Base-by-base conservation (phyloP, 2,797 vertebrate genomes). In the Semaprochilodus insignis region DNA sequence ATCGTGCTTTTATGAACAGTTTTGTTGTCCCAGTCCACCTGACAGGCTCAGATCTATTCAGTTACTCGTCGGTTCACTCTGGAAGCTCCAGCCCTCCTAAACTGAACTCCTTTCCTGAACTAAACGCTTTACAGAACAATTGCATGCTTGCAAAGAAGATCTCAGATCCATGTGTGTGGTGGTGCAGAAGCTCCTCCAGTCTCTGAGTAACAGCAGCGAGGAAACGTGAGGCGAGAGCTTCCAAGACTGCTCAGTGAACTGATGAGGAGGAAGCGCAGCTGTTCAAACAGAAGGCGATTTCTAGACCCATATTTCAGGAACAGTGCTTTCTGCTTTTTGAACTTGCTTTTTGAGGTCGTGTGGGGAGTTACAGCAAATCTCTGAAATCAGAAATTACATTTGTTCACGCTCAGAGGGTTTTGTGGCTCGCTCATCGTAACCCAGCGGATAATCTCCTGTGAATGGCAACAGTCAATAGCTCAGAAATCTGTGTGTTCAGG, bases 211-310 rank as follows among this genome's bases (percentile, higher is more conserved):
- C 11, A 11, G 31, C 31, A 31, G 31, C 31, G 44, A 70, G 44
- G 6, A 71, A 25, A 51, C 40, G 10, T 67, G 65, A 19, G 27
- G 27, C 19, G 16, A 65, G 34, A 19, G 17, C 21, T 44, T 69
- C 34, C 10, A n/a, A n/a, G 44, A 69, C 2, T 16, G n/a, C 40
- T 51, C 34, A 17, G 40, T n/a, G 13, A 52, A 71, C 2, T 17
- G 4, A 4, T 21, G 4, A 16, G 25, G 14, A 71, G 36, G 44
- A 31, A 19, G 25, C 70, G 52, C 70, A 27, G 14, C 70, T 52
- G 23, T 15, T 70, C 40, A 23, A 23, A 69, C 69, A 71, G 66
- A 71, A 51, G 69, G 40, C 34, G 27, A 71, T 13, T 71, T 69
- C 19, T 44, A 21, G 7, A n/a, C 19, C 11, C 17, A 40, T 21